Base-by-base conservation (phyloP, 2,797 vertebrate genomes). In the Peromyscus aztecus region DNA sequence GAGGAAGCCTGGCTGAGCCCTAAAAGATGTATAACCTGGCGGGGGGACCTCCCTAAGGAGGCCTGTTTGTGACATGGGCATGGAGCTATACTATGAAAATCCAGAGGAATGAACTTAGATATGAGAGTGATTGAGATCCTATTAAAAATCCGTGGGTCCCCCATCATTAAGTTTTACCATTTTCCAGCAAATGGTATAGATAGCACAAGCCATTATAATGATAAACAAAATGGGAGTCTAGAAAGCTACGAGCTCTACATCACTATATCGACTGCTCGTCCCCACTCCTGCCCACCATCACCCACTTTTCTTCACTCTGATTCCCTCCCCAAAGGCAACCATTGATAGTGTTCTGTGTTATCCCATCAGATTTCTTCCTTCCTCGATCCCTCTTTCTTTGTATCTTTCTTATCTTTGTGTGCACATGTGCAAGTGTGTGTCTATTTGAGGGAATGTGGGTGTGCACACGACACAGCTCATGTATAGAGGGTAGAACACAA, bases 231-330 rank as follows among this genome's bases (percentile, higher is more conserved):
- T 23, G 27, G 57, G 16, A 89, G 29, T 5, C n/a, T 4, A 57
- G 59, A n/a, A 75, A 93, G 55, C n/a, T 55, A 89, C 57, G 43
- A 34, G 13, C 37, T 71, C 73, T 2, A 12, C 65, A 81, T 49
- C 12, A 23, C 0, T 1, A 11, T 21, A 31, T 9, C 8, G 1
- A 11, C n/a, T 27, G 0, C 37, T 43, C 0, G 2, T 31, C 37
- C 6, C 52, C 27, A 23, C 12, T 57, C 40, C 37, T 2, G 2
- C 16, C 4, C 1, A 24, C 37, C 17, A 24, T 5, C 11, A 4
- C 19, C 23, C 8, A 24, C 14, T 40, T 23, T 3, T 19, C 17
- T 1, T 8, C 43, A 7, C 34, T 77, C 76, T 52, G 46, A 59
- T 73, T 63, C 65, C 29, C 2, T 49, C 52, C n/a, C 71, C 57